Evolutionary conservation across 2,888 invertebrate genomes (phyloP).

Genomic region (Eutolmus rufibarbis): DNA sequence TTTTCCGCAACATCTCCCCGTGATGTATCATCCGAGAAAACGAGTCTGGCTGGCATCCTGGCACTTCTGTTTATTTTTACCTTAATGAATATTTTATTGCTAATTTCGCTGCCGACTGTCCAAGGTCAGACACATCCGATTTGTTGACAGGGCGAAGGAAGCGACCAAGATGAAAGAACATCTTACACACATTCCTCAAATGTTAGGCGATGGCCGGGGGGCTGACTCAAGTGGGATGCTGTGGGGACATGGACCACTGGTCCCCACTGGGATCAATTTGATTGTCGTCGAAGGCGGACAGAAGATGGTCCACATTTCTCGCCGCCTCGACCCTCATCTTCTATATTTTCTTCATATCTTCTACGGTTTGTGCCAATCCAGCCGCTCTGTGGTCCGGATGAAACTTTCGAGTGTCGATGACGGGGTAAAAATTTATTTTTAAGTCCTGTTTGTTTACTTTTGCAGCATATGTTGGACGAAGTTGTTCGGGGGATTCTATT

Average conservation of each 20-base stretch:
- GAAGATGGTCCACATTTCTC: neutral
- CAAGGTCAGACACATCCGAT: neutral
- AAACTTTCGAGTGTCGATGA: conserved; percentile 5
- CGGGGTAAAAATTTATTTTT: neutral
- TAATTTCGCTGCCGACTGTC: neutral
- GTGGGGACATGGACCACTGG: neutral
- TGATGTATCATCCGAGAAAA: neutral
- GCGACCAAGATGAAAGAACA: neutral
- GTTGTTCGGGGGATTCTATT: neutral
- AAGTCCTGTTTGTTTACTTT: conserved; percentile 28
- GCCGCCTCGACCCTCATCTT: neutral
- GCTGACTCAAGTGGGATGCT: neutral
- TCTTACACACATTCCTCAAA: neutral
- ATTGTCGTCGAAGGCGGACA: neutral
- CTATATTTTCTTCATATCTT: neutral
- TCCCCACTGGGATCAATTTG: neutral
- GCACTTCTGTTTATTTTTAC: neutral
- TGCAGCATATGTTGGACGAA: conserved; percentile 13
- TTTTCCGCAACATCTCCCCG: neutral
- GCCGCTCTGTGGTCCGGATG: neutral
- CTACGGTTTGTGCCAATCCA: neutral
- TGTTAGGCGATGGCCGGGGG: neutral
- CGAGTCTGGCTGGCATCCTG: neutral
- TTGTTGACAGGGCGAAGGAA: neutral
- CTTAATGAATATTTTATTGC: neutral